Percentiles rank a stretch among this genome's conserved stretches.
Conservation (phyloP, 2,888 invertebrate species). For the Acholoe squamosa region DNA sequence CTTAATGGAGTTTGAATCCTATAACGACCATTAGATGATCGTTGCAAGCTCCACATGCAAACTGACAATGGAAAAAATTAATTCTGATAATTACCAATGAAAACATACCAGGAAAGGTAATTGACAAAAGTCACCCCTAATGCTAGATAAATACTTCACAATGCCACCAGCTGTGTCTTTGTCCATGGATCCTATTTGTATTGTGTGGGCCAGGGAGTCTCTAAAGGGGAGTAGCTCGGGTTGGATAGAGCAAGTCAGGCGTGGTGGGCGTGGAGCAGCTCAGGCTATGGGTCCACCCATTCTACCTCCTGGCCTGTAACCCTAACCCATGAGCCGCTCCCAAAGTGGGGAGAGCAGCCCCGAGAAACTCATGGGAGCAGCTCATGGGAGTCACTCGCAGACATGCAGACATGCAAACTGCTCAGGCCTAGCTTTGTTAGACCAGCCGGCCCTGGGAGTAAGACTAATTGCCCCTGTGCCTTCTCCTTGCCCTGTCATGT, state of each 20-base stretch:
- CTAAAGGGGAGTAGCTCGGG: conserved; percentile 10
- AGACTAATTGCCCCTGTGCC: not conserved
- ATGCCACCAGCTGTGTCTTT: conserved; percentile 1
- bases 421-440: conserved; percentile 26
- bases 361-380: not conserved
- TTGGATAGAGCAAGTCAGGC: not conserved
- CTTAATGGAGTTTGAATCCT: too few relatives aligned
- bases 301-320: not conserved
- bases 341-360: not conserved
- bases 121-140: not conserved
- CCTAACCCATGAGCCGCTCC: not conserved
- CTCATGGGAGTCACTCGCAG: not conserved
- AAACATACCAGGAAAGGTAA: not conserved
- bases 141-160: not conserved
- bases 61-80: too few relatives aligned
- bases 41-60: too few relatives aligned
- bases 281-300: not conserved
- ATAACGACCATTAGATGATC: too few relatives aligned
- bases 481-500: not conserved
- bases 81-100: not conserved
- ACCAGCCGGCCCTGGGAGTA: conserved; percentile 15
- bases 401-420: not conserved
- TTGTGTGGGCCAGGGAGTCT: not conserved
- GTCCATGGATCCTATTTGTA: not conserved
- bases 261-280: conserved; percentile 1